Conservation (phyloP, 2,888 invertebrate species). For the Orthosia cruda region DNA sequence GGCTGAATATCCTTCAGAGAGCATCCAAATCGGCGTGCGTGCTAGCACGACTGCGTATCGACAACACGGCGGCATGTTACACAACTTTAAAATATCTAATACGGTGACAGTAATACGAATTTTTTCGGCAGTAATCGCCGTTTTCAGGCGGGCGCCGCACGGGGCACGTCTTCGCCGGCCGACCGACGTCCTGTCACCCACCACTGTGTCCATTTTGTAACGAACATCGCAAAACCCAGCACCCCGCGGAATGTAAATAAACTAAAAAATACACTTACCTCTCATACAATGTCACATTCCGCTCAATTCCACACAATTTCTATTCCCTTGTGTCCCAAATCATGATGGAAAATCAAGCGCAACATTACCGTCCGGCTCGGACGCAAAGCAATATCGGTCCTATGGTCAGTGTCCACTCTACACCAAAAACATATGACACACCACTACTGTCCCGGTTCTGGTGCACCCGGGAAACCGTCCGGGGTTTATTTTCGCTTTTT, state of each 20-base stretch:
- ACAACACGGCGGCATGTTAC: conserved; percentile 85
- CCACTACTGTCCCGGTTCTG: conserved; percentile 86
- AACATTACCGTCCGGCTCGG: conserved; percentile 90
- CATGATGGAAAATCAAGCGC: conserved; percentile 90
- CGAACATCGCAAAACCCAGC: conserved; percentile 80
- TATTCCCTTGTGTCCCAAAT: conserved; percentile 88
- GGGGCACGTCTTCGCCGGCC: conserved; percentile 78
- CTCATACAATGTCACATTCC: conserved; percentile 92
- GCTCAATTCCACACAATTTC: conserved; percentile 90
- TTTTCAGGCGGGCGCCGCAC: conserved; percentile 75
- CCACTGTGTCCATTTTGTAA: conserved; percentile 87
- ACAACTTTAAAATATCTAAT: conserved; percentile 80
- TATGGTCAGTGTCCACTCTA: conserved; percentile 90
- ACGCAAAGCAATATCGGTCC: conserved; percentile 91
- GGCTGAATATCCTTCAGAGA: conserved; percentile 63
- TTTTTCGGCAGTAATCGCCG: conserved; percentile 67
- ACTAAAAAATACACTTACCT: conserved; percentile 87
- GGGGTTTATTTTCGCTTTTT: conserved; percentile 83
- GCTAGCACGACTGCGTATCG: conserved; percentile 76
- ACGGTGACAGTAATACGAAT: conserved; percentile 65
- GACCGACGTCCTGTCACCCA: conserved; percentile 82
- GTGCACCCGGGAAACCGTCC: conserved; percentile 81
- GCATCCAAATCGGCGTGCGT: conserved; percentile 73
- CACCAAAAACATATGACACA: conserved; percentile 91
- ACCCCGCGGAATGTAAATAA: conserved; percentile 89